phyloP scores from a whole-genome alignment of 2,797 vertebrate genomes.

The Erithacus rubecula region DNA sequence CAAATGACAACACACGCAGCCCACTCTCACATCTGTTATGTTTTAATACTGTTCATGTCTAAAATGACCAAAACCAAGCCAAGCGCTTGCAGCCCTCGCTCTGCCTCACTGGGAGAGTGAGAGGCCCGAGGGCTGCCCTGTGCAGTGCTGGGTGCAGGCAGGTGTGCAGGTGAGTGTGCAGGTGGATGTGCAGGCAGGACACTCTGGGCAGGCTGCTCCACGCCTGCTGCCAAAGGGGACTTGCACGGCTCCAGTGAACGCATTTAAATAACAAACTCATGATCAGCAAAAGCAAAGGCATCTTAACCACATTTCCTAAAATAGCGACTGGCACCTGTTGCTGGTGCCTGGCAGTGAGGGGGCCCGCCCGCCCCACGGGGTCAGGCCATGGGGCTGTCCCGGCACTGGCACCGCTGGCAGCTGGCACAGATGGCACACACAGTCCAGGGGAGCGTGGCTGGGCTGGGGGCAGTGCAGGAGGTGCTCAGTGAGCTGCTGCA shows the following conservation, averaged over 20 bases:
- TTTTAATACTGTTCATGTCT: slow-evolving; percentile 60
- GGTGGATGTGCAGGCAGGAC: not conserved
- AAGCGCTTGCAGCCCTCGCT: not conserved
- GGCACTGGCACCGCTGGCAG: not conserved
- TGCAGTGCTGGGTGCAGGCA: not conserved
- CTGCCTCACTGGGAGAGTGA: not conserved
- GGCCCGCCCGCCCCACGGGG: not conserved
- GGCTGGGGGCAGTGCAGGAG: not conserved
- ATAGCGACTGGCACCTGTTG: not conserved
- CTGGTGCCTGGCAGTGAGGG: not conserved
- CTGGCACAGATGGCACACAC: fast-evolving
- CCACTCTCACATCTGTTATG: not conserved
- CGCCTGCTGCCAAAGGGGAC: not conserved
- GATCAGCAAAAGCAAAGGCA: slow-evolving; percentile 32
- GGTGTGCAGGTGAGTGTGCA: not conserved
- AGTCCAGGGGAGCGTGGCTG: not conserved
- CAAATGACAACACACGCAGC: not conserved
- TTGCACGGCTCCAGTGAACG: not conserved
- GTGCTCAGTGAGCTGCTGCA: not conserved
- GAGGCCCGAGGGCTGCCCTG: not conserved
- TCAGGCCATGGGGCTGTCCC: not conserved
- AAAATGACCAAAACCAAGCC: slow-evolving; percentile 46
- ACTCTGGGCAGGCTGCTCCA: not conserved
- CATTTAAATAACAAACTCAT: slow-evolving; percentile 45
- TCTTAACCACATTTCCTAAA: slow-evolving; percentile 9